Base-by-base conservation (phyloP, 2,113 vertebrate genomes). In the Pagrus major region DNA sequence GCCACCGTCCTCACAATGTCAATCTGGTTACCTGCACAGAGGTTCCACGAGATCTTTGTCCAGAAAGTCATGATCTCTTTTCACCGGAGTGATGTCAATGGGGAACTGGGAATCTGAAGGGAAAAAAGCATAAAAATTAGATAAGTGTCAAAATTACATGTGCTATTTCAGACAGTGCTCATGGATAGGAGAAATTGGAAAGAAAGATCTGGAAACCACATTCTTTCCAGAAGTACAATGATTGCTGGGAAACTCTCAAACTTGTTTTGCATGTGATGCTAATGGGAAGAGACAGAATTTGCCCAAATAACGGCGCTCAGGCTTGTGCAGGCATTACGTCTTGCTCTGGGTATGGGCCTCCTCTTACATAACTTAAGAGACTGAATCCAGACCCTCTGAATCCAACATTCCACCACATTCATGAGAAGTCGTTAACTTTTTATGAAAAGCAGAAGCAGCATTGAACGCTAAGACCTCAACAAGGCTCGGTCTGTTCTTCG, bases 41-140 rank as follows among this genome's bases (percentile, higher is more conserved):
- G 98, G 95, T 92, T 99, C 97, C 93, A 99, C 97, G 52, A 99
- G 97, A 88, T 99, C 98, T 94, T 97, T 98, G 86, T 99, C 98
- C 90, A 99, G 95, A 92, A 99, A 99, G 91, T 99, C 98, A 94
- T 99, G 98, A 87, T 99, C 98, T 83, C 96, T 96, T 93, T 99
- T 99, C 89, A 99, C 98, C 77, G 97, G 95, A 61, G 91, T 93
- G 84, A 99, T 98, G 92, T 99, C 97, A 89, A 99, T 97, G 49
- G 98, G 97, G 86, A 99, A 98, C 78, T 97, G 97, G 6, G 95
- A 97, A 92, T 99, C 98, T 99, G 84, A 20, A 54, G 12, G 33
- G 77, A 81, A 72, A 58, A 79, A 79, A 63, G 5, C 27, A 71
- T 8, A 44, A 33, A n/a, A 71, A 63, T 49, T 41, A 66, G 37